These are phyloP conservation scores for Tribolium freemani DNA, from an alignment of 2,888 invertebrate species.

Conservation along the genomic window DNA sequence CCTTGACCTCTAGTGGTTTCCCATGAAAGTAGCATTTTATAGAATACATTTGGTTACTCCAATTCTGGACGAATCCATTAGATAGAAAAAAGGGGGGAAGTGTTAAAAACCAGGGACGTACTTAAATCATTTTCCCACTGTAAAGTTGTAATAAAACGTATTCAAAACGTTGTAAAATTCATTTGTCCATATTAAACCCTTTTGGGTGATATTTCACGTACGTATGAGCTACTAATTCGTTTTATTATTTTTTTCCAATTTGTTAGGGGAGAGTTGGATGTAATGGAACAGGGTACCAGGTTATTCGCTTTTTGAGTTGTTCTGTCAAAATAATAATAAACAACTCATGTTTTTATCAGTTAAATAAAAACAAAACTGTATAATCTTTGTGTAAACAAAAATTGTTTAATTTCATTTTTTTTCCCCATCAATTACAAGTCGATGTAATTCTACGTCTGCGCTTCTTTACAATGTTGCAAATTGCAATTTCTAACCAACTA, in stretches of 20 bases:
- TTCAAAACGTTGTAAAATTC: background rate
- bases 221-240: no score
- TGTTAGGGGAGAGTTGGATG: no score
- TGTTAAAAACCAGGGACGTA: background rate
- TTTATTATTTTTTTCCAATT: no score
- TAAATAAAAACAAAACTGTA: background rate
- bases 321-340: background rate
- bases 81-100: background rate
- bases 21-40: background rate
- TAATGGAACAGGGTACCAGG: no score
- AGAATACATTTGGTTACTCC: background rate
- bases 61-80: background rate
- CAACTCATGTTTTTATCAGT: background rate
- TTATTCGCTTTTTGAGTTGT: no score
- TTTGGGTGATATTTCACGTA: background rate
- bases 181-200: background rate
- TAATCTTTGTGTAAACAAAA: no score
- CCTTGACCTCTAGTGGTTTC: background rate
- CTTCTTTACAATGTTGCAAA: no score
- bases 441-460: no score
- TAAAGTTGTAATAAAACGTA: background rate
- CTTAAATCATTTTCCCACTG: background rate
- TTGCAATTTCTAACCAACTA: no score
- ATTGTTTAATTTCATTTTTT: no score
- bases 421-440: no score